Base-by-base conservation (phyloP, 2,888 invertebrate genomes). In the Callinectes sapidus region DNA sequence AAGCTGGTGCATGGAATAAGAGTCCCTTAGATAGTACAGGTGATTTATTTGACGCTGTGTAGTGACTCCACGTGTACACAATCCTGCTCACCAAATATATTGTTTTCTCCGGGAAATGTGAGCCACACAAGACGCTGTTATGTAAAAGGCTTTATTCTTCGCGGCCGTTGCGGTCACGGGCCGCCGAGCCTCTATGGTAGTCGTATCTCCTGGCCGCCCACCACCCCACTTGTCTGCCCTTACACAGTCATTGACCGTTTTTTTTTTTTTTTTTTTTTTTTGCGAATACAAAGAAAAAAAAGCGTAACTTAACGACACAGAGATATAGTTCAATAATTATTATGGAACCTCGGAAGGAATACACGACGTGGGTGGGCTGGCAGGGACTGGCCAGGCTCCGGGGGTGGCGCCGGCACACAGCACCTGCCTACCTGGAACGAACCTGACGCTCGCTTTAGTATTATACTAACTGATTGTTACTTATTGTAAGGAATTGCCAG, bases 201-300 rank as follows among this genome's bases (percentile, higher is more conserved):
- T 71, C 28, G 23, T 71, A 23, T 71, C 23, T 28, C 71, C 71
- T 71, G n/a, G 10, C 28, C 28, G 23, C 71, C n/a, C 23, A 2
- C 71, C 71, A 10, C 71, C 71, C 28, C 71, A 23, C 71, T 71
- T n/a, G n/a, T 71, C n/a, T 28, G 23, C 23, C 71, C 23, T n/a
- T 2, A n/a, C 71, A n/a, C n/a, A 71, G 71, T 71, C 28, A 71
- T n/a, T 71, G 71, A 13, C 23, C 61, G 61, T 61, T 1, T 28
- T 71, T 39, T 3, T 71, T 71, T 71, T 39, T 3, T 71, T 71
- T 71, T n/a, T n/a, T n/a, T n/a, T n/a, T 39, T 3, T 71, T 71
- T 71, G 71, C 10, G 71, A n/a, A 61, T 61, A 61, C 61, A 61
- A 71, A n/a, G 71, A 71, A 71, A 71, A 66, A 66, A 71, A 71